Base-by-base conservation (phyloP, 2,797 vertebrate species). In the Silurus lanzhouensis region DNA sequence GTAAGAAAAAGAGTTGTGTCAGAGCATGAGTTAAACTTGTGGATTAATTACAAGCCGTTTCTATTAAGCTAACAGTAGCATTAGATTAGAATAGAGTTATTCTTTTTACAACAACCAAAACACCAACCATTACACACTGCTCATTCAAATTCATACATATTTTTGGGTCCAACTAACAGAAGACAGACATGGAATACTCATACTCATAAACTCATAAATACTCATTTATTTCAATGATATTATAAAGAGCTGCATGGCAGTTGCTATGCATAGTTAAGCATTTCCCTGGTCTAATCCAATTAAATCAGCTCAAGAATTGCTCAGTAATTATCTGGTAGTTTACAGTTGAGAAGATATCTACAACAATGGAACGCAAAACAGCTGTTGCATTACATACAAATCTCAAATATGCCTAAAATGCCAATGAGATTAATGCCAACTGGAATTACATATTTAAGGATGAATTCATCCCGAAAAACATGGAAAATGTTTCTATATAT, bases 281-380 rank as follows among this genome's bases (percentile, higher is more conserved):
- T 68, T 74, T 82, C 22, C 22, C 25, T 48, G 27, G 48, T 76
- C 71, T 58, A 58, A 82, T n/a, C 14, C 38, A 31, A 15, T 15
- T 31, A 31, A 63, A 76, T 82, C 38, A 57, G 61, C 48, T 74
- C 20, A 57, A 64, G 38, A 71, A 81, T 60, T 31, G 80, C 72
- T 70, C 31, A 38, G 12, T 77, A 64, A 64, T 83, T 70, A 70
- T 15, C 55, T 78, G 72, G 67, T 74, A 25, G 84, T 63, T 31
- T 22, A 20, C 70, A 63, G 22, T 19, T 17, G 19, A 63, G n/a
- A 76, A 57, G 68, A 57, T 19, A 57, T 76, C 6, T 15, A 17
- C 48, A 57, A 86, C 17, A 15, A 52, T 5, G 5, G 67, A 68
- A 7, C 5, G 22, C 22, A 60, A 82, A 67, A 44, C 58, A 63